Evolutionary conservation across 2,797 vertebrate genomes (phyloP).

Genomic region (Tragelaphus eurycerus): DNA sequence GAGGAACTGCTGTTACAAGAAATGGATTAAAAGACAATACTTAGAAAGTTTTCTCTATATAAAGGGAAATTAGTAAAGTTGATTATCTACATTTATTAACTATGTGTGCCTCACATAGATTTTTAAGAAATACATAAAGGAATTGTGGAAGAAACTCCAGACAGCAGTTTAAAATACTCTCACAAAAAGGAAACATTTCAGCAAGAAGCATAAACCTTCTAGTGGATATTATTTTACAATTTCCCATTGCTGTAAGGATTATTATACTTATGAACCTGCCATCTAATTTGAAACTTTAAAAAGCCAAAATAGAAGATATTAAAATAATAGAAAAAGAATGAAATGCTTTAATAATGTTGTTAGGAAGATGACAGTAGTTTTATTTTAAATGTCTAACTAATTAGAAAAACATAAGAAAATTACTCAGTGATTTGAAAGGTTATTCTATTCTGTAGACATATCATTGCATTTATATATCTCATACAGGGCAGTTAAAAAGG

Average conservation of each 20-base stretch:
- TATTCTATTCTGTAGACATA: constrained; percentile 24
- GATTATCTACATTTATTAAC: neutral
- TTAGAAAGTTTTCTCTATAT: neutral
- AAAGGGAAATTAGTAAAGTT: constrained; percentile 7
- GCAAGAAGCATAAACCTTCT: neutral
- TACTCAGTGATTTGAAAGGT: neutral
- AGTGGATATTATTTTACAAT: neutral
- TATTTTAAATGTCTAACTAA: constrained; percentile 36
- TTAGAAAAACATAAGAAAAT: constrained; percentile 43
- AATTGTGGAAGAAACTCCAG: constrained; percentile 14
- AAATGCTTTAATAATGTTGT: constrained; percentile 2
- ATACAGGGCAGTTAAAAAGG: constrained; percentile 43
- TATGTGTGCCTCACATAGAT: neutral
- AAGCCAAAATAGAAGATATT: constrained; percentile 35
- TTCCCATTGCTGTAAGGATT: neutral
- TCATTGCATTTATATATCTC: constrained; percentile 9
- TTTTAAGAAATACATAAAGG: constrained; percentile 1
- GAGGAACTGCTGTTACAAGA: neutral
- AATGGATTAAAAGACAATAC: constrained; percentile 20
- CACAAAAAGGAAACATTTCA: constrained; percentile 42
- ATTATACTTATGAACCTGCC: neutral
- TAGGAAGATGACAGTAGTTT: constrained; percentile 1
- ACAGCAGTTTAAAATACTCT: constrained; percentile 24
- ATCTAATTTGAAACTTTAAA: constrained; percentile 45
- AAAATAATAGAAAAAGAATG: neutral